phyloP scores from a whole-genome alignment of 2,113 vertebrate species.

The Cheilinus undulatus region DNA sequence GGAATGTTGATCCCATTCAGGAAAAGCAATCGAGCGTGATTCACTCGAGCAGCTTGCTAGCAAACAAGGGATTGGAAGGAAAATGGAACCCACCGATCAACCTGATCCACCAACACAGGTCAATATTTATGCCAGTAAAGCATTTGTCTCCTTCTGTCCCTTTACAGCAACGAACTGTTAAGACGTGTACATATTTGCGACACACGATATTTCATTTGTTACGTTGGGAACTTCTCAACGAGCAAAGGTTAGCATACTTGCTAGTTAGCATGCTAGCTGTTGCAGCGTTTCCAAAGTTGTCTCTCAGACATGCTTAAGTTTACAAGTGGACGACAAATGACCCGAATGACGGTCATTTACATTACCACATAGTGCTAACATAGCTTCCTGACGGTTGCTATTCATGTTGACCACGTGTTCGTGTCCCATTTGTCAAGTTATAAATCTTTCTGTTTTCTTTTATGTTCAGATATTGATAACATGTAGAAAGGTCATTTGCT shows the following conservation, averaged over 20 bases:
- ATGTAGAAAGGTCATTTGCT: constrained; percentile 53
- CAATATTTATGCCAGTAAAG: constrained; percentile 23
- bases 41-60: constrained; percentile 30
- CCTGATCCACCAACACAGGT: constrained; percentile 81
- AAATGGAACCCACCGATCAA: constrained; percentile 84
- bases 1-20: constrained; percentile 13
- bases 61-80: constrained; percentile 56
- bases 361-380: background rate
- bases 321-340: constrained; percentile 44
- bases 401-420: background rate
- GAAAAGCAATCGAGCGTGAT: constrained; percentile 65
- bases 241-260: constrained; percentile 44
- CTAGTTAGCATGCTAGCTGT: constrained; percentile 63
- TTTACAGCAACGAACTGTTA: background rate
- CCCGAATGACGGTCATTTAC: background rate
- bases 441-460: constrained; percentile 4
- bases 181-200: background rate
- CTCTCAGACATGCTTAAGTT: constrained; percentile 36
- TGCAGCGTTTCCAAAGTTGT: constrained; percentile 58
- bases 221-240: background rate
- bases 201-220: background rate
- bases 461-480: background rate
- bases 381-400: background rate
- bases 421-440: background rate
- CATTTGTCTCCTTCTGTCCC: background rate